Conservation (phyloP, 2,888 invertebrate genomes). For the Blastobasis adustella region DNA sequence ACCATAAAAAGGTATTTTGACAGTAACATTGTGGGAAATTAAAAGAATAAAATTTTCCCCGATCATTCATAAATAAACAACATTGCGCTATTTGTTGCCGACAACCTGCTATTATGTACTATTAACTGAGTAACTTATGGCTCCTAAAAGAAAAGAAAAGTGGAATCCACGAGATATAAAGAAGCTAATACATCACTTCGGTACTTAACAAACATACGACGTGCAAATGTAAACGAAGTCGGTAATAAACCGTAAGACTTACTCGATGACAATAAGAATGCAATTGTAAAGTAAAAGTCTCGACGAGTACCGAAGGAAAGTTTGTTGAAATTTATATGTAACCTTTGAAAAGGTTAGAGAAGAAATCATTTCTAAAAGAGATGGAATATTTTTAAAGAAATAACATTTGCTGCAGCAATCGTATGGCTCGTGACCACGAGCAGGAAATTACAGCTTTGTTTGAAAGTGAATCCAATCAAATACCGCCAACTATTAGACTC, state of each 20-base stretch:
- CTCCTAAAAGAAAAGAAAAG: conserved; percentile 20
- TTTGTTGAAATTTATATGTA: conserved; percentile 22
- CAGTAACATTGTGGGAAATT: neutral
- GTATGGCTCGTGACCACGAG: conserved; percentile 24
- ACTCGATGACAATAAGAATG: neutral
- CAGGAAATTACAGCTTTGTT: conserved; percentile 18
- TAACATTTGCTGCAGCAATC: conserved; percentile 24
- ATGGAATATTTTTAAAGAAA: conserved; percentile 11
- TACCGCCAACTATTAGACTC: conserved; percentile 17
- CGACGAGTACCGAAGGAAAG: conserved; percentile 16
- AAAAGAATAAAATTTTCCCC: conserved; percentile 2
- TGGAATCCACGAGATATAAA: conserved; percentile 10
- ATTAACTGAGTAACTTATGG: conserved; percentile 9
- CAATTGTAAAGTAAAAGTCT: conserved; percentile 3
- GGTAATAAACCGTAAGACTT: neutral
- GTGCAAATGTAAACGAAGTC: conserved; percentile 1
- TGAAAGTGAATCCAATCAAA: conserved; percentile 31
- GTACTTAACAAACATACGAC: conserved; percentile 5
- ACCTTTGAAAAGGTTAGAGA: conserved; percentile 46
- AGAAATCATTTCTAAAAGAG: conserved; percentile 24
- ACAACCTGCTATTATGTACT: conserved; percentile 9
- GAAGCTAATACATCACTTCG: conserved; percentile 9
- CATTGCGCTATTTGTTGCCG: conserved; percentile 3
- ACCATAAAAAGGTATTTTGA: too few species aligned
- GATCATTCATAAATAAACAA: neutral